Base-by-base conservation (phyloP, 2,113 vertebrate genomes). In the Agelaius tricolor region DNA sequence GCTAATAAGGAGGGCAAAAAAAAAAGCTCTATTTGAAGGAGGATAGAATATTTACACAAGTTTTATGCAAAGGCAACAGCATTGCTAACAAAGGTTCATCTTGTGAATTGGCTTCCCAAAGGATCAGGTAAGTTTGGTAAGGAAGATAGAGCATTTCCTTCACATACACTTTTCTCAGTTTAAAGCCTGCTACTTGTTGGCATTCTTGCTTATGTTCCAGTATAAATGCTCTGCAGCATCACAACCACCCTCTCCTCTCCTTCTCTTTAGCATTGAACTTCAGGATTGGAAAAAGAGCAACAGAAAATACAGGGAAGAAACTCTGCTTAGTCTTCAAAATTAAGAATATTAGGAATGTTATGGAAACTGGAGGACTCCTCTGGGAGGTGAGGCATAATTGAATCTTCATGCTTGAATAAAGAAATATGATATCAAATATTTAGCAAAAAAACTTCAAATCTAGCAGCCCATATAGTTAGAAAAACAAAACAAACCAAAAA, bases 391-490 rank as follows among this genome's bases (percentile, higher is more conserved):
- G 37, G 90, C 66, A 92, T 91, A 92, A 94, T 71, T 89, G 74
- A 89, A 89, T 96, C 91, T 95, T 91, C 89, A 91, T 92, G 72
- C 76, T 84, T 89, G 68, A 93, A 89, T 84, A 74, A 84, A 69
- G 75, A 78, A 78, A 69, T 73, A 76, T 8, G 27, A 47, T 83
- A 94, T 66, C 43, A 94, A 94, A 94, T 80, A 79, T 85, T 93
- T 88, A 85, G 37, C 2, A 88, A 79, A 80, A 85, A 63, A 4
- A 0, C 3, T 15, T 52, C 90, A 65, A 61, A 83, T 44, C 27
- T 41, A 63, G 35, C 69, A 83, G 39, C 11, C 23, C 30, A 47
- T 52, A 12, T 6, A 82, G 37, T 65, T 82, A 63, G 27, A 46
- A 61, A 54, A 31, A 30, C 23, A 43, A 58, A 14, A 11, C 22